Percentiles rank a stretch among this genome's conserved stretches.
These are phyloP conservation scores for Cardiocondyla obscurior DNA, from an alignment of 1,140 invertebrate species.

Conservation along the genomic window DNA sequence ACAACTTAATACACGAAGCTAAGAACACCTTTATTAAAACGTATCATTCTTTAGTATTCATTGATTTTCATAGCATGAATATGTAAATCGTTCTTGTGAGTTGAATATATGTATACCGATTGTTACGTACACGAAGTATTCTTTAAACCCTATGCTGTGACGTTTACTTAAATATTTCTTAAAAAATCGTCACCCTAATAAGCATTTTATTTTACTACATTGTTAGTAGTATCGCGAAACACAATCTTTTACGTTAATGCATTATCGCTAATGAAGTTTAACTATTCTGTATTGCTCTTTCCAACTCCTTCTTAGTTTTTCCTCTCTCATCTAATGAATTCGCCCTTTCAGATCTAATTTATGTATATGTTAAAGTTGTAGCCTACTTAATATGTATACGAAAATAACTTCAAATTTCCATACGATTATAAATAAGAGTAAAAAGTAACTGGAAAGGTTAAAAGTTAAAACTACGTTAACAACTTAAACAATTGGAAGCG, in stretches of 20 bases:
- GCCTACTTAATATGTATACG: background rate
- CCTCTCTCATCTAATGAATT: background rate
- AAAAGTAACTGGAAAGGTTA: background rate
- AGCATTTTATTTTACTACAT: conserved; percentile 17
- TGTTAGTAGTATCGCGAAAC: conserved; percentile 7
- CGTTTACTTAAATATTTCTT: background rate
- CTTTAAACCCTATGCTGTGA: background rate
- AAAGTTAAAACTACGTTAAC: background rate
- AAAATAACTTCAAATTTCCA: conserved; percentile 8
- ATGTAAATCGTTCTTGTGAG: background rate
- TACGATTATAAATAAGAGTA: background rate
- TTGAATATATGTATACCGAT: too few species aligned
- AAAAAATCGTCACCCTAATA: background rate
- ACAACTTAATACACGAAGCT: background rate
- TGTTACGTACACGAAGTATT: background rate
- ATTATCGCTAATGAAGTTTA: background rate
- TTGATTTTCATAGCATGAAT: conserved; percentile 13
- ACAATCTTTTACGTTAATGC: background rate
- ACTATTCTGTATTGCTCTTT: background rate
- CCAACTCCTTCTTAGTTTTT: background rate
- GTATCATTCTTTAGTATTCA: background rate
- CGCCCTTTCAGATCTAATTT: background rate
- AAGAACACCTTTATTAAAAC: conserved; percentile 9
- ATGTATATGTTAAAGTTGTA: background rate
- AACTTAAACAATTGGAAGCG: background rate